Evolutionary conservation across 2,797 vertebrate genomes (phyloP), one percentile per base, ranked within the genome.

Genomic region (Hoplostethus atlanticus): DNA sequence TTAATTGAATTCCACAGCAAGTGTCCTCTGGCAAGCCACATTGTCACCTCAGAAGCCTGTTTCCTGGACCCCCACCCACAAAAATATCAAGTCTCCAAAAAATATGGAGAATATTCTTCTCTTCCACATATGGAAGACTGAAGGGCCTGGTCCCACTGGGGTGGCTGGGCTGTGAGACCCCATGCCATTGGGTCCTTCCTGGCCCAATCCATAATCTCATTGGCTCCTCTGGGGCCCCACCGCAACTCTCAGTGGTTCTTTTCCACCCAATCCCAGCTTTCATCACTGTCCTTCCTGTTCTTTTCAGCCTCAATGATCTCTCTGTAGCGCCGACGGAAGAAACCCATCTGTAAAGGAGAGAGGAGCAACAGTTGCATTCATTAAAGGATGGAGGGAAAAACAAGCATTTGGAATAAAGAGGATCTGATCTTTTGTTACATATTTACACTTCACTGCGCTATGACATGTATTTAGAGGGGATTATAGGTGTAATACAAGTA

Each of bases 121-220:
- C 96, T 99, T 99, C 98, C 98, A 99, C 96, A 98, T 99, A 98
- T 99, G 97, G 96, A 99, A 99, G 97, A 97, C 96, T 96, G 78
- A 93, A 95, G 93, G 96, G 93, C 89, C 77, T 87, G 93, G 94
- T 95, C 95, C 90, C 91, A 87, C 90, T 71, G 88, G 91, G 94
- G 79, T 81, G 92, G 91, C 74, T 66, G 90, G 85, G 93, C 76
- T 79, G 66, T 52, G 91, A 80, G 84, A 87, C 86, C 86, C 62
- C 83, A 86, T 91, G 87, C 93, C 75, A 68, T 28, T 82, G 92
- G 93, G 93, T 97, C 96, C 93, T 96, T 96, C 87, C 93, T 77
- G 83, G 95, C 94, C 96, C 95, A 96, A 93, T 96, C 92, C 84
- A 73, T 87, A 87, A 85, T 87, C 79, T 91, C 88, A 84, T 73